phyloP scores from a whole-genome alignment of 2,888 invertebrate genomes.

The Ceriagrion tenellum region DNA sequence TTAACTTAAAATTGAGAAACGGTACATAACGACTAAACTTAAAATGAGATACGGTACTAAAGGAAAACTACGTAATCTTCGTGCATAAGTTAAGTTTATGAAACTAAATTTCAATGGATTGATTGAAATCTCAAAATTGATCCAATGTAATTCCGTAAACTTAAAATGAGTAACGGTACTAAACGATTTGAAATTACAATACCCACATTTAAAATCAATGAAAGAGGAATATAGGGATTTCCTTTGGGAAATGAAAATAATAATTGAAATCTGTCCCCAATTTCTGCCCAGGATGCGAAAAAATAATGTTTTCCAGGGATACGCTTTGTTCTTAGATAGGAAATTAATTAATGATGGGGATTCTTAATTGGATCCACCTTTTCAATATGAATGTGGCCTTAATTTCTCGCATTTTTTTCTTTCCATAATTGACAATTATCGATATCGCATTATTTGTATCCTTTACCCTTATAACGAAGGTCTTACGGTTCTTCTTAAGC shows the following conservation, averaged over 20 bases:
- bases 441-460: background rate
- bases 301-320: background rate
- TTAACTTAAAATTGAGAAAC: too few relatives aligned
- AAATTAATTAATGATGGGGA: background rate
- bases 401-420: background rate
- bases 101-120: too few relatives aligned
- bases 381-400: background rate
- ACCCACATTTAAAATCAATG: too few relatives aligned
- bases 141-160: too few relatives aligned
- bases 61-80: too few relatives aligned
- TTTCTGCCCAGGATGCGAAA: background rate
- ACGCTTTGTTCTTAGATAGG: background rate
- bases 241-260: background rate
- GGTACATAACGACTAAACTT: too few relatives aligned
- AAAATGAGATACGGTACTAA: too few relatives aligned
- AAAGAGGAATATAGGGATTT: too few relatives aligned
- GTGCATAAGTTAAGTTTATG: too few relatives aligned
- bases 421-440: slow-evolving; percentile 3
- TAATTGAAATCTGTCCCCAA: slow-evolving; percentile 28
- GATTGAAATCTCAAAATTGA: too few relatives aligned
- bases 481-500: background rate
- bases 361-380: background rate
- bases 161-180: too few relatives aligned
- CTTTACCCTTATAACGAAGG: background rate
- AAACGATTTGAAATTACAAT: too few relatives aligned